Percentiles rank a stretch among this genome's conserved stretches.
Evolutionary conservation across 1,140 invertebrate species (phyloP).

Genomic region (Meteorus sp.): DNA sequence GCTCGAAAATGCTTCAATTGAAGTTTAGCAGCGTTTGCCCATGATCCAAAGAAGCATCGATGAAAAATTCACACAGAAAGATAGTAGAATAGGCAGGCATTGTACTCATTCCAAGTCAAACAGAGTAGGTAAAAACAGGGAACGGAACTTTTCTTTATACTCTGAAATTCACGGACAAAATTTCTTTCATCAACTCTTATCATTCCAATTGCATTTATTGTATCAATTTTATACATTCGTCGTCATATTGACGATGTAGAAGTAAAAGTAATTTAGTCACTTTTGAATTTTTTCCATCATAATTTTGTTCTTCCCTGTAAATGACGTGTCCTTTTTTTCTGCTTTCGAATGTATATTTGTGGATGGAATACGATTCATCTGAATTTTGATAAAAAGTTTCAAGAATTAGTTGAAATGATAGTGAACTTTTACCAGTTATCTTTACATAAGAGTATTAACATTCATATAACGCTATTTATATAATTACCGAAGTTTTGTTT

Average conservation of each 20-base stretch:
- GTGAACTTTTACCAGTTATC: not conserved
- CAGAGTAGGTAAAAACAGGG: too few relatives aligned
- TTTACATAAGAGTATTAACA: too few relatives aligned
- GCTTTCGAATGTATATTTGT: conserved; percentile 4
- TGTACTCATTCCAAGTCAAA: conserved; percentile 31
- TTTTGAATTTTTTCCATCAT: conserved; percentile 3
- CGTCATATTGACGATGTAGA: not conserved
- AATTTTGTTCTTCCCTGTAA: too few relatives aligned
- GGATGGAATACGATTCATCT: too few relatives aligned
- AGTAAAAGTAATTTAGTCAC: not conserved
- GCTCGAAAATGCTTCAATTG: too few relatives aligned
- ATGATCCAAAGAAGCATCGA: too few relatives aligned
- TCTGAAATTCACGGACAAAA: not conserved
- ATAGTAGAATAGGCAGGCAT: conserved; percentile 12
- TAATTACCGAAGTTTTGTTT: too few relatives aligned
- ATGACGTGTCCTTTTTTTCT: not conserved
- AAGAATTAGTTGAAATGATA: too few relatives aligned
- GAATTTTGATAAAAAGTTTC: too few relatives aligned
- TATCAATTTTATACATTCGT: conserved; percentile 11
- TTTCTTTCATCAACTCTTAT: conserved; percentile 3
- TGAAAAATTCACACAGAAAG: not conserved
- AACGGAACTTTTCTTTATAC: conserved; percentile 4
- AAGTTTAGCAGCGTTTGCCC: too few relatives aligned
- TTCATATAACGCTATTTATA: too few relatives aligned
- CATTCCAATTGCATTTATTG: conserved; percentile 25